These are phyloP conservation scores for Camponotus vicinus DNA, from an alignment of 1,140 invertebrate species.

Conservation along the genomic window DNA sequence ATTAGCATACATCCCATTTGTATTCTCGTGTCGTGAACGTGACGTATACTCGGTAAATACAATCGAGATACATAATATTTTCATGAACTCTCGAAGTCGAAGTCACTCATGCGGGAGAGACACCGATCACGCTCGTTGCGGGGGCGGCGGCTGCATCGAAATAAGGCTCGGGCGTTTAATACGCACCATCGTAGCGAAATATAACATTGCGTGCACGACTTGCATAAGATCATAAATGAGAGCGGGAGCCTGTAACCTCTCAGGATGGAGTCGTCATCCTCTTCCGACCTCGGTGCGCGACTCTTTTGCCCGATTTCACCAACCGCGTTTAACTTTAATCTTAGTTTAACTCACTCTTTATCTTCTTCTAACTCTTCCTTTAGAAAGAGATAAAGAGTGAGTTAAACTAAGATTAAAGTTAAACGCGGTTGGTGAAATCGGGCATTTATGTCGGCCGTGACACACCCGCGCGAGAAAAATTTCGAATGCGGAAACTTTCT, in stretches of 20 bases:
- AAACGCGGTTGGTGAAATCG: too few relatives aligned
- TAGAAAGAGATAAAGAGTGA: too few relatives aligned
- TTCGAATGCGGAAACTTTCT: conserved; percentile 4
- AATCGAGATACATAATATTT: background rate
- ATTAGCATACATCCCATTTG: conserved; percentile 7
- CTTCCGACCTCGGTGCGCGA: conserved; percentile 66
- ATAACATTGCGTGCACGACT: conserved; percentile 80
- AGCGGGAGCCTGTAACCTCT: conserved; percentile 73
- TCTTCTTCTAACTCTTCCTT: too few relatives aligned
- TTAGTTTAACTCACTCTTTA: too few relatives aligned
- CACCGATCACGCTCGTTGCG: conserved; percentile 71
- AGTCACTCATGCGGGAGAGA: conserved; percentile 50
- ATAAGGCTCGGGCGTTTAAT: conserved; percentile 80
- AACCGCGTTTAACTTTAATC: too few relatives aligned
- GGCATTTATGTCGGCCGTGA: conserved; percentile 55
- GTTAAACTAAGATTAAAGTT: too few relatives aligned
- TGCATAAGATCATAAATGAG: conserved; percentile 83
- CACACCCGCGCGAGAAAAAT: conserved; percentile 24
- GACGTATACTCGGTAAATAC: conserved; percentile 18
- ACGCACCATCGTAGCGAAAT: conserved; percentile 76
- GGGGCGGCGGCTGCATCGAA: conserved; percentile 57
- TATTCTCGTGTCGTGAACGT: background rate
- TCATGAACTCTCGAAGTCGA: conserved; percentile 14
- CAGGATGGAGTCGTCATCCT: conserved; percentile 79
- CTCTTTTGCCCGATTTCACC: too few relatives aligned